Base-by-base conservation (phyloP, 2,888 invertebrate species). In the Ichneumoninae sp. region DNA sequence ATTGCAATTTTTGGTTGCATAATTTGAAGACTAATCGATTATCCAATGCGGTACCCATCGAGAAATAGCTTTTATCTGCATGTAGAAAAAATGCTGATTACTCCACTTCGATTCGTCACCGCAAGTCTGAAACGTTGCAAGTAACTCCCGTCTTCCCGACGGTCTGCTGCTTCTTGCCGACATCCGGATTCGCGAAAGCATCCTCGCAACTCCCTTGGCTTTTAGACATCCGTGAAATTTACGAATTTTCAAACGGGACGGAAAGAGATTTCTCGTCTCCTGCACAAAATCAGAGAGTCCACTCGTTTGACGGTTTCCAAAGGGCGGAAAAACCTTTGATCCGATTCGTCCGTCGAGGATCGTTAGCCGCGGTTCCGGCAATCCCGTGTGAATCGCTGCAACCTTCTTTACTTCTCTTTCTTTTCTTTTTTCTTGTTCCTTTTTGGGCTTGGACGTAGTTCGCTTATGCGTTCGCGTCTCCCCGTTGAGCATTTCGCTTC, bases 241-340 rank as follows among this genome's bases (percentile, higher is more conserved):
- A 63, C 16, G 63, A 63, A 63, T 63, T 63, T 63, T 63, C 33
- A 13, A 33, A 63, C 16, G 5, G 16, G 30, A 6, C 0, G 16
- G 30, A 33, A 63, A 10, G 30, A 16, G 63, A 33, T 63, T 63
- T 63, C 63, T 63, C 63, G 30, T 16, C 63, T 63, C 30, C 16
- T 33, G 30, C 63, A 33, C 16, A 50, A 74, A 74, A 74, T 74
- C 74, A 47, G n/a, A n/a, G 74, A 33, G 44, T 47, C 33, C 26
- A 13, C 30, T 44, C 63, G 63, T 74, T 63, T 50, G 74, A 74
- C 63, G 63, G 30, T 63, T 74, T 40, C 36, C 63, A 74, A 74
- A 63, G 44, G 63, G 47, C 47, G 33, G 74, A 60, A 63, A 26
- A 63, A 74, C 5, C 74, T 74, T 74, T 74, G 63, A 74, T 33